These are phyloP conservation scores for Spilarctia lutea DNA, from an alignment of 2,888 invertebrate genomes.

Conservation along the genomic window DNA sequence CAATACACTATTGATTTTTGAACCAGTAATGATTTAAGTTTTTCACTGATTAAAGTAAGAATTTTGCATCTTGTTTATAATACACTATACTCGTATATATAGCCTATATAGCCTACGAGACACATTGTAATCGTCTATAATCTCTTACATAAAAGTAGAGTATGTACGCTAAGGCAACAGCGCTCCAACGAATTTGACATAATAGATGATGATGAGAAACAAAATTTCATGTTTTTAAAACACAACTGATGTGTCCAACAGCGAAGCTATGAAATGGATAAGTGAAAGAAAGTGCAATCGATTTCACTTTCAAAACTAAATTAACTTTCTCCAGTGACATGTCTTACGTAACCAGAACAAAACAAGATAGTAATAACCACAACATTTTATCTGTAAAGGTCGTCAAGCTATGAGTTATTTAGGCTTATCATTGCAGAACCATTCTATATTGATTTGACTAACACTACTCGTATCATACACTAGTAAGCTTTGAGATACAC, in stretches of 20 bases:
- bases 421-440: slow-evolving; percentile 45
- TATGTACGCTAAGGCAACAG: background rate
- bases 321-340: slow-evolving; percentile 86
- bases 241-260: slow-evolving; percentile 61
- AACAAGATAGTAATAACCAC: slow-evolving; percentile 80
- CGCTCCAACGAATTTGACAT: background rate
- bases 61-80: background rate
- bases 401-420: slow-evolving; percentile 56
- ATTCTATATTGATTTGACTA: slow-evolving; percentile 16
- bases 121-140: background rate
- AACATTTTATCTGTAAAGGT: slow-evolving; percentile 82
- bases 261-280: slow-evolving; percentile 80
- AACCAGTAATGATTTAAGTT: background rate
- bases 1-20: background rate
- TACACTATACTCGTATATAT: no score
- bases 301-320: slow-evolving; percentile 87
- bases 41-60: background rate
- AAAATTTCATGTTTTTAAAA: slow-evolving; percentile 38
- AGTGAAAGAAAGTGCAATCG: slow-evolving; percentile 86
- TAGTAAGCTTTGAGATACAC: background rate
- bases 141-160: background rate
- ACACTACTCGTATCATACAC: background rate
- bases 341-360: slow-evolving; percentile 83
- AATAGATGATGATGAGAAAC: background rate
- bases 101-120: background rate